Evolutionary conservation across 1,140 invertebrate genomes (phyloP), one percentile per base, ranked within the genome.

Genomic region (Andricus grossulariae): DNA sequence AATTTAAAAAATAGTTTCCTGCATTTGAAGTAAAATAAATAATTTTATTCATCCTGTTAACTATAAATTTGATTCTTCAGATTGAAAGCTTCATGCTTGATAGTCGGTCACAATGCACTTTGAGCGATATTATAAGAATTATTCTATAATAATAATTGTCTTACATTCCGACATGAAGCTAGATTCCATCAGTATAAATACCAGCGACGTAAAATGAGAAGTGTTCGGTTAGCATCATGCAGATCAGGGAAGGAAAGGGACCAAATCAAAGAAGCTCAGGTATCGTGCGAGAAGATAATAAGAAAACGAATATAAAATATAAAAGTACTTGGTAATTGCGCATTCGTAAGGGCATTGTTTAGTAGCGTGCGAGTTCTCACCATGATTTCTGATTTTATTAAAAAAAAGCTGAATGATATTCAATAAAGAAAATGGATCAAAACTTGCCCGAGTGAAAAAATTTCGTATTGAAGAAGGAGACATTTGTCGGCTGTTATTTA

Each of bases 401-500:
- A 16, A n/a, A 25, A 45, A 32, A 76, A 71, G 74, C 74, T 52
- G 10, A 50, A 70, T 15, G 18, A 71, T 16, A 55, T 73, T 73
- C 39, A 45, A 45, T 54, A 16, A 32, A 75, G 18, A 75, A 50
- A 71, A 49, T 71, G 50, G 51, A 70, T 32, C 39, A 71, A 75
- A 66, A 50, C 21, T 75, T 25, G 60, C 60, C 60, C n/a, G 39
- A 19, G 54, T 25, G 19, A n/a, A 74, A 49, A 50, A 19, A 25
- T 60, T 18, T 7, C 49, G 45, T n/a, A 54, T 55, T 54, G 18
- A 50, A 74, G 39, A 74, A 60, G 39, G 39, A 57, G 54, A 66
- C 12, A 74, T 49, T 72, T 77, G 39, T 81, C 79, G 72, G 80
- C 75, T 72, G 72, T 84, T 77, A 81, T 84, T 80, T 77, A 76